Conservation (phyloP, 2,888 invertebrate species). For the Patella pellucida region DNA sequence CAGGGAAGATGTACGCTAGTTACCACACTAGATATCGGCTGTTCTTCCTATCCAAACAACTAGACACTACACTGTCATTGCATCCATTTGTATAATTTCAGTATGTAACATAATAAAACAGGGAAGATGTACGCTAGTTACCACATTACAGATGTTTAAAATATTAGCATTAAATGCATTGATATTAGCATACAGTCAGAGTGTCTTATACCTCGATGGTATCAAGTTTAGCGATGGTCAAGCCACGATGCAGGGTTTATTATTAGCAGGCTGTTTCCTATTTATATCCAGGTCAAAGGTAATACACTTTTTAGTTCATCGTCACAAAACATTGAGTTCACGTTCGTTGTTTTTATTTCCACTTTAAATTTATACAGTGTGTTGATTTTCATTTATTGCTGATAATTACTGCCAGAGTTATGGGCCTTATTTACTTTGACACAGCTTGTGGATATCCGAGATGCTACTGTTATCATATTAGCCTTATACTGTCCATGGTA, state of each 20-base stretch:
- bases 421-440: too few relatives aligned
- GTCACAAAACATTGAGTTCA: background rate
- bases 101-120: constrained; percentile 99
- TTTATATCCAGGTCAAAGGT: constrained; percentile 98
- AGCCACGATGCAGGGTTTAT: constrained; percentile 95
- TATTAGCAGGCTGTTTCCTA: constrained; percentile 96
- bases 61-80: too few relatives aligned
- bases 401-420: too few relatives aligned
- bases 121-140: constrained; percentile 98
- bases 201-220: constrained; percentile 96
- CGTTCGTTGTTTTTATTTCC: too few relatives aligned
- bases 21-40: too few relatives aligned
- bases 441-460: background rate
- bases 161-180: constrained; percentile 97
- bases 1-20: constrained; percentile 99
- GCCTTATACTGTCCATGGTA: too few relatives aligned
- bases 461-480: background rate
- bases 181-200: constrained; percentile 97
- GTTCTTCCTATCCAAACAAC: too few relatives aligned
- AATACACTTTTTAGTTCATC: constrained; percentile 26
- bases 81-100: constrained; percentile 71
- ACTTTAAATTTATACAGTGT: background rate
- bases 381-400: background rate
- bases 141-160: constrained; percentile 99
- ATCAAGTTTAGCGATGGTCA: constrained; percentile 98